Base-by-base conservation (phyloP, 2,888 invertebrate species). In the Calameuta filiformis region DNA sequence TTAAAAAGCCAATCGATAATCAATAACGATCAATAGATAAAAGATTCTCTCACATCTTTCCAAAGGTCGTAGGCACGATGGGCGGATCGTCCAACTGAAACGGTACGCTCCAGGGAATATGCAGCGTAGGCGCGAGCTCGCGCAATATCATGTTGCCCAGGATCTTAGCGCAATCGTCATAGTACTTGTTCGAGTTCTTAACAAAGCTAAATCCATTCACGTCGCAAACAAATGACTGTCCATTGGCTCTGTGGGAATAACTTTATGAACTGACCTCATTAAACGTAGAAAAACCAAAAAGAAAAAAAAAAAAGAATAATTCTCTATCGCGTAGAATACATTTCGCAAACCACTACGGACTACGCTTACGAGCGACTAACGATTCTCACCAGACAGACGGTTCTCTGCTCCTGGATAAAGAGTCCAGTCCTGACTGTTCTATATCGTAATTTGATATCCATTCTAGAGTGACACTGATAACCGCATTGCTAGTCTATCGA, bases 181-280 rank as follows among this genome's bases (percentile, higher is more conserved):
- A 99, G 93, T 99, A 99, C 90, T 99, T 99, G 92, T 98, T 98
- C 0, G 99, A 99, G 91, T 99, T 99, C 92, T 99, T 99, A 35
- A 99, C 99, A 92, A 99, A 99, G 90, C 99, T 99, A 92, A 99
- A 99, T 0, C 99, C 99, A 92, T 99, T 99, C 4, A 99, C 99
- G 93, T 99, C 99, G 92, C 99, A 99, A 0, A 99, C 99, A 92
- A 97, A 99, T 0, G 99, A 99, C 92, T 98, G 98, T 75, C 99
- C 99, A 93, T 98, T 99, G 33, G 99, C 99, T 91, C 99, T 96
- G 88, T 33, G 91, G 90, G 84, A 79, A 80, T 79, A 80, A 80
- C 76, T 76, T 75, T 56, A 71, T 37, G 74, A 68, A 77, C 78
- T 76, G 69, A 79, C 75, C 37, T 76, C 69, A 71, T 69, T 40